A percentile compares a stretch with the other conserved stretches of the same genome.
phyloP scores from a whole-genome alignment of 2,113 vertebrate genomes.

The Chroicocephalus ridibundus region DNA sequence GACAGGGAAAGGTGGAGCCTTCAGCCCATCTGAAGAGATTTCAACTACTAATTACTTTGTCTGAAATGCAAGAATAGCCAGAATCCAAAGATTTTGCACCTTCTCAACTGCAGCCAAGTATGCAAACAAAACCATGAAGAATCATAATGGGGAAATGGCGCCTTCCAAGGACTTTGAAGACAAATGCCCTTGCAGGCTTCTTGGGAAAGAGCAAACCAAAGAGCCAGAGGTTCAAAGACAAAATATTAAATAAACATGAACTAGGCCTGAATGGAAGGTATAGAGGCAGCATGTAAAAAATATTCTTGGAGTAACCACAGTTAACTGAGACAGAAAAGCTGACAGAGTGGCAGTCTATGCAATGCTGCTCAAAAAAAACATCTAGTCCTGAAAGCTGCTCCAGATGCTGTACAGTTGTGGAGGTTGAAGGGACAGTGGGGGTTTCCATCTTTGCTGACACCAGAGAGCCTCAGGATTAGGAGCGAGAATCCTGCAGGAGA shows the following conservation, averaged over 20 bases:
- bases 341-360: not conserved
- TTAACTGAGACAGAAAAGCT: not conserved
- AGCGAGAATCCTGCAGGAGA: not conserved
- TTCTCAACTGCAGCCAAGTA: not conserved
- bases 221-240: not conserved
- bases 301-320: not conserved
- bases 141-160: fast-evolving
- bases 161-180: not conserved
- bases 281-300: not conserved
- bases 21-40: not conserved
- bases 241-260: not conserved
- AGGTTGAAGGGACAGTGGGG: not conserved
- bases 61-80: not conserved
- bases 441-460: not conserved
- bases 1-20: not conserved
- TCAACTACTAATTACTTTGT: not conserved
- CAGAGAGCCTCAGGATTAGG: not conserved
- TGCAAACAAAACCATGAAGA: not conserved
- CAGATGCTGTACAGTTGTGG: not conserved
- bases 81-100: not conserved
- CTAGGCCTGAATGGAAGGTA: not conserved
- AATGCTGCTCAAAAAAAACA: not conserved
- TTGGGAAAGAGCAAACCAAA: not conserved
- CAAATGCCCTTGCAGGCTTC: not conserved
- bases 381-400: not conserved